Evolutionary conservation across 30 jellyfish, hydroid and myxozoan species (phyloP).

Genomic region (Nemopilema nomurai): DNA sequence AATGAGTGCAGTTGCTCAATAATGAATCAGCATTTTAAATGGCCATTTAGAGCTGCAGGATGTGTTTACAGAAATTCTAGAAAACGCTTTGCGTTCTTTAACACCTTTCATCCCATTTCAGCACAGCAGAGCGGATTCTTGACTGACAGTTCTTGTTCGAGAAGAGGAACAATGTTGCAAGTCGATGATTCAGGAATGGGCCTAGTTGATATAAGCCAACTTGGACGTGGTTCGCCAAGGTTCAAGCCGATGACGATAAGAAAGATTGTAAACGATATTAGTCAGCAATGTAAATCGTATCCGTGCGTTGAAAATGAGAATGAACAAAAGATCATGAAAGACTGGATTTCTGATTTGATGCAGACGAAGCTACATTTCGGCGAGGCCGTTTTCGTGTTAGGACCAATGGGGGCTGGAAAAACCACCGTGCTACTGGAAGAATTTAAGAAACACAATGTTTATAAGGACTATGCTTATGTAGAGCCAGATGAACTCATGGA

Average conservation of each 20-base stretch:
- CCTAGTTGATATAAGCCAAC: slow-evolving; percentile 13
- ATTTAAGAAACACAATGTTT: slow-evolving; percentile 57
- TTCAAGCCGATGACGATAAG: background rate
- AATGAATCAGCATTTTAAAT: slow-evolving; percentile 49
- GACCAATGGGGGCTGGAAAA: slow-evolving; percentile 99
- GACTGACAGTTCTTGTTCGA: background rate
- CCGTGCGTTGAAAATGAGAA: slow-evolving; percentile 2
- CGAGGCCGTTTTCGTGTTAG: slow-evolving; percentile 93
- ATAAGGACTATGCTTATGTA: slow-evolving; percentile 82
- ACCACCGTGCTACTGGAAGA: slow-evolving; percentile 70
- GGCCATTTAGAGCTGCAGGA: slow-evolving; percentile 30
- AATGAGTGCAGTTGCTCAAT: background rate
- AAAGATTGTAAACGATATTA: slow-evolving; percentile 1
- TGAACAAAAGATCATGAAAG: slow-evolving; percentile 34
- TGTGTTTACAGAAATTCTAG: slow-evolving; percentile 3
- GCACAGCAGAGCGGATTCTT: slow-evolving; percentile 1
- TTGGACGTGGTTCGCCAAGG: background rate
- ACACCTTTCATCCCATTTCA: slow-evolving; percentile 16
- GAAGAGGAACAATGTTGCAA: slow-evolving; percentile 21
- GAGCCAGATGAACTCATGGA: slow-evolving; percentile 99
- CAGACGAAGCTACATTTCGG: slow-evolving; percentile 34
- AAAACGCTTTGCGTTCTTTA: background rate
- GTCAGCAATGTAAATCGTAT: slow-evolving; percentile 10
- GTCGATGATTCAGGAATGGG: slow-evolving; percentile 34
- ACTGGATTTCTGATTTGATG: slow-evolving; percentile 39